phyloP scores from a whole-genome alignment of 2,797 vertebrate species.

The Lophotriccus pileatus region DNA sequence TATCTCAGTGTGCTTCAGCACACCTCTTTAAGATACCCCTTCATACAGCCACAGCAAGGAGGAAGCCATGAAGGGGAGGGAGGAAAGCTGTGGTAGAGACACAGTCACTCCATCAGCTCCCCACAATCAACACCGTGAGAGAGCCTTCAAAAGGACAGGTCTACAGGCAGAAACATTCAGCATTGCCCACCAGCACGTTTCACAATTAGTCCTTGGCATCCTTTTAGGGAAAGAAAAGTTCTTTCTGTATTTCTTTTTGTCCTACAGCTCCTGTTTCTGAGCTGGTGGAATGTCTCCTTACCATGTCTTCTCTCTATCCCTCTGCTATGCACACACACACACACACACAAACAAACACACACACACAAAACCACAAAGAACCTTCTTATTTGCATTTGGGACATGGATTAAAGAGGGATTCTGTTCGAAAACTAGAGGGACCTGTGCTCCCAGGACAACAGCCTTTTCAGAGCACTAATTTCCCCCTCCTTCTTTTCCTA shows the following conservation, averaged over 20 bases:
- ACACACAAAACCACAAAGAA: neutral
- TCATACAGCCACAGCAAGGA: neutral
- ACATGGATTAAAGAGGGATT: neutral
- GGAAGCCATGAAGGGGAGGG: neutral
- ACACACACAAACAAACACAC: neutral
- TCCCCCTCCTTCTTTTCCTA: neutral
- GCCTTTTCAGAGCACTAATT: neutral
- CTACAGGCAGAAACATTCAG: neutral
- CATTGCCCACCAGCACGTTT: neutral
- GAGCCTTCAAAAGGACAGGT: neutral
- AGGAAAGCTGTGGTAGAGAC: neutral
- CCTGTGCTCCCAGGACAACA: neutral
- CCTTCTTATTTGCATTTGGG: neutral
- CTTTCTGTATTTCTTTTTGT: neutral
- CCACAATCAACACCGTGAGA: rapidly evolving
- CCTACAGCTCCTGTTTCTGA: neutral
- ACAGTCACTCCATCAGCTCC: neutral
- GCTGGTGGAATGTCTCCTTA: neutral
- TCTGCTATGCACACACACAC: neutral
- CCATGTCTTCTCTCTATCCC: neutral
- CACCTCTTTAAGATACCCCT: neutral
- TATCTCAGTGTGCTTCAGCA: neutral
- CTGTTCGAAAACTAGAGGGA: neutral
- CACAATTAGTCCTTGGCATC: neutral
- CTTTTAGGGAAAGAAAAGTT: neutral